Evolutionary conservation across 2,797 vertebrate genomes (phyloP).

Genomic region (Tapirus indicus): DNA sequence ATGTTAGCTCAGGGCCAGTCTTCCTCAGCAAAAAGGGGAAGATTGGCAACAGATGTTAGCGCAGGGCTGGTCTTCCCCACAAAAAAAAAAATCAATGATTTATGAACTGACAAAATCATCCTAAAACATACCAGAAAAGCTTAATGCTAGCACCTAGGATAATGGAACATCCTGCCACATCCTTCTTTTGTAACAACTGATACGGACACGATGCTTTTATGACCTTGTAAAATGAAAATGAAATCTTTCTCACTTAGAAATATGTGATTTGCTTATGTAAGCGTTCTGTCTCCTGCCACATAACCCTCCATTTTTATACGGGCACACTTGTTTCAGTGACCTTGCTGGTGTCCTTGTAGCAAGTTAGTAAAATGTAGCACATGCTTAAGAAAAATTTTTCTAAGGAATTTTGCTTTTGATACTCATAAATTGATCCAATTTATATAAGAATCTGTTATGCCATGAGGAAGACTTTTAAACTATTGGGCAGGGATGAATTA

Average conservation of each 20-base stretch:
- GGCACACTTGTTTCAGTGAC: neutral
- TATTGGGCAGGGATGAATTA: neutral
- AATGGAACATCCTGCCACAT: neutral
- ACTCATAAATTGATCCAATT: neutral
- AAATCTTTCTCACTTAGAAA: slow-evolving; percentile 13
- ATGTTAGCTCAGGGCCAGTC: too few species aligned
- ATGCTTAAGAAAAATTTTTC: slow-evolving; percentile 13
- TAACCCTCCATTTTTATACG: neutral
- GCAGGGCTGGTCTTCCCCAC: too few species aligned
- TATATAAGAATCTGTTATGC: neutral
- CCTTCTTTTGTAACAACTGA: slow-evolving; percentile 44
- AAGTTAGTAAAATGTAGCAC: slow-evolving; percentile 30
- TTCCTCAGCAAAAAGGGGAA: too few species aligned
- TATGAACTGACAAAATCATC: slow-evolving; percentile 54
- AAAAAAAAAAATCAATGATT: neutral
- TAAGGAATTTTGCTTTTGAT: slow-evolving; percentile 15
- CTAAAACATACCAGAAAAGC: slow-evolving; percentile 31
- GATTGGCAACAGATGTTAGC: too few species aligned
- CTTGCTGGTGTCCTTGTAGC: neutral
- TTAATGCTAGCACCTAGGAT: neutral
- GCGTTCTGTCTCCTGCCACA: neutral
- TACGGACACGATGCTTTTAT: neutral
- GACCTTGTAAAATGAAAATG: slow-evolving; percentile 40
- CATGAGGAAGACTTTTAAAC: neutral
- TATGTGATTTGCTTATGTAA: neutral